phyloP scores from a whole-genome alignment of 2,888 invertebrate genomes.

The Drosophila colorata region DNA sequence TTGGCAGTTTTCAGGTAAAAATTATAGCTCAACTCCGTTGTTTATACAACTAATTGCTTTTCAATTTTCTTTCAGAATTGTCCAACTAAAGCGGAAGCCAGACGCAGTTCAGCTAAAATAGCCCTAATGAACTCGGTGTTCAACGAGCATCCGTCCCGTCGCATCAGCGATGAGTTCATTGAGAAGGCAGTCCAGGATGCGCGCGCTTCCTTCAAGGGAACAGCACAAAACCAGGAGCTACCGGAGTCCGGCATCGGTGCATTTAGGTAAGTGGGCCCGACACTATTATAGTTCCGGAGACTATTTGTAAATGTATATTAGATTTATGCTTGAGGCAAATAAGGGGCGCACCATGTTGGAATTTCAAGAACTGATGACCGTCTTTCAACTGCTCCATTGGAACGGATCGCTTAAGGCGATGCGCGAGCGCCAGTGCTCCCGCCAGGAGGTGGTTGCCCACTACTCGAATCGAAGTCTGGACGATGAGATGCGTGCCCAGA shows the following conservation, averaged over 20 bases:
- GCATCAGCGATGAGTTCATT: slow-evolving; percentile 97
- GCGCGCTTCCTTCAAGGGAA: slow-evolving; percentile 92
- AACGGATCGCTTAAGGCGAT: slow-evolving; percentile 98
- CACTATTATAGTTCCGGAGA: not conserved
- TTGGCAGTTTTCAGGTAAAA: slow-evolving; percentile 96
- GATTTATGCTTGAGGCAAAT: slow-evolving; percentile 91
- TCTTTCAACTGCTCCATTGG: slow-evolving; percentile 98
- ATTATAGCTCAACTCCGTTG: not conserved
- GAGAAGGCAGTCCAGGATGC: slow-evolving; percentile 97
- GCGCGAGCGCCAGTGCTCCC: slow-evolving; percentile 96
- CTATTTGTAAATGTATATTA: slow-evolving; percentile 63
- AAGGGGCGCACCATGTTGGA: slow-evolving; percentile 98
- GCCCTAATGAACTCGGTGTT: slow-evolving; percentile 98
- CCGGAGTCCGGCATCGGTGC: slow-evolving; percentile 91
- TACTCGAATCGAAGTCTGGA: slow-evolving; percentile 96
- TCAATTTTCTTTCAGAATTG: slow-evolving; percentile 89
- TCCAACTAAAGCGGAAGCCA: slow-evolving; percentile 97
- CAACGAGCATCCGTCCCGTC: slow-evolving; percentile 96
- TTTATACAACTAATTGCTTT: not conserved
- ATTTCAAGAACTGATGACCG: slow-evolving; percentile 99
- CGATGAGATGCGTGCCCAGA: slow-evolving; percentile 97
- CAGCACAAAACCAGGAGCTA: slow-evolving; percentile 88
- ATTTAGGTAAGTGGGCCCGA: slow-evolving; percentile 86
- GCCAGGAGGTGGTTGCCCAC: slow-evolving; percentile 96
- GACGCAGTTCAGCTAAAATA: slow-evolving; percentile 97